These are phyloP conservation scores for Gymnothorax reevesii DNA, from an alignment of 2,797 vertebrate species.

Conservation along the genomic window DNA sequence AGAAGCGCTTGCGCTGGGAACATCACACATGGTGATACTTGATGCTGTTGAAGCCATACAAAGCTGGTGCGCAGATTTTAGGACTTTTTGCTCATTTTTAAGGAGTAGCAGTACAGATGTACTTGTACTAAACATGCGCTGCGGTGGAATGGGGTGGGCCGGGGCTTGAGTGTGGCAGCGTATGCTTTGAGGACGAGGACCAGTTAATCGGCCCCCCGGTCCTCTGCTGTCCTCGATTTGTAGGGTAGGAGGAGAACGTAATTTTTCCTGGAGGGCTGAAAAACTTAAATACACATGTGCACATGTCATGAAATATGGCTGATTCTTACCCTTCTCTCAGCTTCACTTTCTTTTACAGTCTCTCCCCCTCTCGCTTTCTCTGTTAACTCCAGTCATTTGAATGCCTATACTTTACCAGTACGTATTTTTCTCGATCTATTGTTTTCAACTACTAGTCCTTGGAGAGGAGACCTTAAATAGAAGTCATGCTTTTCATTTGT, in stretches of 20 bases:
- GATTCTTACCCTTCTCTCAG: neutral
- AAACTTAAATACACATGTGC: neutral
- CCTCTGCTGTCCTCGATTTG: neutral
- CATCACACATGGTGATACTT: too few species aligned
- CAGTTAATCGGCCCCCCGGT: neutral
- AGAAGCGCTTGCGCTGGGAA: too few species aligned
- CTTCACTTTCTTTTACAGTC: neutral
- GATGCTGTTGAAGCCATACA: too few species aligned
- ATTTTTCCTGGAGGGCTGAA: neutral
- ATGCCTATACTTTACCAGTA: neutral
- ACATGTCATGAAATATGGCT: neutral
- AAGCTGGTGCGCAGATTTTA: too few species aligned
- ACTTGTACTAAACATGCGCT: neutral
- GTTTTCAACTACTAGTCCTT: slow-evolving; percentile 25
- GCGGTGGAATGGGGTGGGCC: too few species aligned
- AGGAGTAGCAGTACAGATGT: neutral
- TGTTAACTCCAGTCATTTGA: slow-evolving; percentile 32
- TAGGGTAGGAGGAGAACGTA: neutral
- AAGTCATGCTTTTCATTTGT: slow-evolving; percentile 39
- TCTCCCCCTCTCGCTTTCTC: neutral
- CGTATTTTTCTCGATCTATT: neutral
- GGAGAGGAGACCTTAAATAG: neutral
- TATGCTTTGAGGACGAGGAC: neutral
- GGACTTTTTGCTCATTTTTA: neutral
- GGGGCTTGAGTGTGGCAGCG: neutral